Base-by-base conservation (phyloP, 2,888 invertebrate species). In the Onchidella celtica region DNA sequence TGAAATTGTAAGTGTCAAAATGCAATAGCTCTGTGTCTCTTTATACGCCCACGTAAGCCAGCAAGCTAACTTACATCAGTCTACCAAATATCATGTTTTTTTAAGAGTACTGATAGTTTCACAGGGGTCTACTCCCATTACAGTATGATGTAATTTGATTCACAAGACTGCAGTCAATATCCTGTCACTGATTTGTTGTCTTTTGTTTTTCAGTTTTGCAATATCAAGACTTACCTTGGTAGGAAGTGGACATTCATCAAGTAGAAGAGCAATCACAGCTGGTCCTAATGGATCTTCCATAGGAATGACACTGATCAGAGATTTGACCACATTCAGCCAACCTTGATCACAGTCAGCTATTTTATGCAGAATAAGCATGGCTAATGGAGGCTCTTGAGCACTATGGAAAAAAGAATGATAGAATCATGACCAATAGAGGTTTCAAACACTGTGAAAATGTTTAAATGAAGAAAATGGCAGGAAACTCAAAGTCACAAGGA, bases 241-340 rank as follows among this genome's bases (percentile, higher is more conserved):
- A 21, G 98, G 98, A 85, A 98, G 94, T 21, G 98, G 97, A 90
- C 97, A 97, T 91, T 98, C 98, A 91, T 98, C 98, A 79, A 98
- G 94, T 32, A 98, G 94, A 65, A 98, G 95, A 1, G 97, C 97
- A 85, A 98, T 97, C 59, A 97, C 97, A 27, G 97, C 97, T 1
- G 97, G 97, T 0, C 98, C 98, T 83, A 98, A 95, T 3, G 86
- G 97, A 93, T 97, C 96, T 79, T 96, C 95, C 89, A 94, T 92
- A 0, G 98, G 97, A 84, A 97, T 96, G 29, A 96, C 95, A 88
- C 96, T 95, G 61, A 97, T 95, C 95, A 97, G 95, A 0, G 97
- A 97, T 83, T 95, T 95, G 0, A 97, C 96, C 57, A 98, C 96
- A 92, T 96, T 96, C 83, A 97, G 95, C 97, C 98, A 98, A 0